A percentile compares a stretch with the other conserved stretches of the same genome.
Evolutionary conservation across 2,888 invertebrate species (phyloP).

Genomic region (Rotaria magnacalcarata): DNA sequence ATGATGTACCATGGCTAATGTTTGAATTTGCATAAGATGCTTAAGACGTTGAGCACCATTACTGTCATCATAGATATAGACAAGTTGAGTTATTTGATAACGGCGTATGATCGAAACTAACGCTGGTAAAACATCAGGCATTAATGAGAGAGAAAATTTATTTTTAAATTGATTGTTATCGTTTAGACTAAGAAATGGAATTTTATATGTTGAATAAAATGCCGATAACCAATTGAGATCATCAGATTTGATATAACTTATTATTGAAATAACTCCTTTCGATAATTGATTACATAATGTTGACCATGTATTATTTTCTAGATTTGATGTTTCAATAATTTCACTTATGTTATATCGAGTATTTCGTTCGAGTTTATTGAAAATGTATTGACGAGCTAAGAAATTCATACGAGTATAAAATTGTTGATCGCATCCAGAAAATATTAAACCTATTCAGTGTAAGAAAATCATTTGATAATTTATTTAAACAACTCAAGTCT

Average conservation of each 20-base stretch:
- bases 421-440: neutral
- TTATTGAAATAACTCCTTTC: neutral
- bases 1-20: neutral
- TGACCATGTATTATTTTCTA: neutral
- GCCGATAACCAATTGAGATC: slow-evolving; percentile 1
- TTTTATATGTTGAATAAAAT: neutral
- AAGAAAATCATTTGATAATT: neutral
- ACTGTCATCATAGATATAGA: neutral
- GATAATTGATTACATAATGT: slow-evolving; percentile 1
- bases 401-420: neutral
- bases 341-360: slow-evolving; percentile 4
- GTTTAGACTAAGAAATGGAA: neutral
- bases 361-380: neutral
- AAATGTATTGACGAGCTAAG: neutral
- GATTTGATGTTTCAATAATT: neutral
- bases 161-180: neutral
- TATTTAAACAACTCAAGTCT: neutral
- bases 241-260: neutral
- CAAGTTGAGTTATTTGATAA: neutral
- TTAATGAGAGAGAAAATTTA: slow-evolving; percentile 4
- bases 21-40: neutral
- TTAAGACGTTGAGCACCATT: slow-evolving; percentile 16
- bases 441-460: neutral
- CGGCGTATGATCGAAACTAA: neutral
- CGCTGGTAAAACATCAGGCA: slow-evolving; percentile 1